These are phyloP conservation scores for Vanessa cardui DNA, from an alignment of 2,888 invertebrate genomes.

Conservation along the genomic window DNA sequence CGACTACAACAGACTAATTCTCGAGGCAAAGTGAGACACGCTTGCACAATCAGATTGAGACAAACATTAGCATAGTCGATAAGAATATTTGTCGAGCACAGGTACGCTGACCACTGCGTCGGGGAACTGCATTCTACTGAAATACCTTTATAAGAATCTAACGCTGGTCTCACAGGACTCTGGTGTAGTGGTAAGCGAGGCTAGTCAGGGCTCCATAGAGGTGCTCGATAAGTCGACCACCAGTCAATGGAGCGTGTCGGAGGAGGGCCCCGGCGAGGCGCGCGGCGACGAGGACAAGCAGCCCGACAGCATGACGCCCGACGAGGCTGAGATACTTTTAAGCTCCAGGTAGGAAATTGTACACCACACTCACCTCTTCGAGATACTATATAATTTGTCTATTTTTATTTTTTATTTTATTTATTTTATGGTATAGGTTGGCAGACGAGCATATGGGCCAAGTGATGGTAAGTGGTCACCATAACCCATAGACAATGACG, in stretches of 20 bases:
- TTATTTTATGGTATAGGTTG: no score
- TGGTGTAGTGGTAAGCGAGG: conserved; percentile 80
- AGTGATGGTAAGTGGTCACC: no score
- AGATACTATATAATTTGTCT: no score
- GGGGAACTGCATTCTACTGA: no score
- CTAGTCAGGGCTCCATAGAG: conserved; percentile 81
- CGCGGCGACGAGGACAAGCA: conserved; percentile 76
- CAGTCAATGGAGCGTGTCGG: conserved; percentile 82
- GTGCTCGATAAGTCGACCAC: conserved; percentile 82
- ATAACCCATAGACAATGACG: no score
- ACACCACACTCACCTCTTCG: no score
- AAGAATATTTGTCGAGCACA: not conserved
- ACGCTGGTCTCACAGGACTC: conserved; percentile 61
- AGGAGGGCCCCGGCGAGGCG: conserved; percentile 58
- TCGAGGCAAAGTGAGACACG: not conserved
- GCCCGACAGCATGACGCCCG: conserved; percentile 88
- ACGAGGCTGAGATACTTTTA: conserved; percentile 93
- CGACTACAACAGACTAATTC: no score
- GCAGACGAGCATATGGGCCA: no score
- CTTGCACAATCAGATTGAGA: not conserved
- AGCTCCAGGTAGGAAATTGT: conserved; percentile 87
- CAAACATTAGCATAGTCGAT: not conserved
- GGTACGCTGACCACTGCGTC: not conserved
- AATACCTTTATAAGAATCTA: no score
- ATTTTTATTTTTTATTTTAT: no score